phyloP scores from a whole-genome alignment of 35 echinoderm and acorn worm species.

The Ophioderma brevispina region DNA sequence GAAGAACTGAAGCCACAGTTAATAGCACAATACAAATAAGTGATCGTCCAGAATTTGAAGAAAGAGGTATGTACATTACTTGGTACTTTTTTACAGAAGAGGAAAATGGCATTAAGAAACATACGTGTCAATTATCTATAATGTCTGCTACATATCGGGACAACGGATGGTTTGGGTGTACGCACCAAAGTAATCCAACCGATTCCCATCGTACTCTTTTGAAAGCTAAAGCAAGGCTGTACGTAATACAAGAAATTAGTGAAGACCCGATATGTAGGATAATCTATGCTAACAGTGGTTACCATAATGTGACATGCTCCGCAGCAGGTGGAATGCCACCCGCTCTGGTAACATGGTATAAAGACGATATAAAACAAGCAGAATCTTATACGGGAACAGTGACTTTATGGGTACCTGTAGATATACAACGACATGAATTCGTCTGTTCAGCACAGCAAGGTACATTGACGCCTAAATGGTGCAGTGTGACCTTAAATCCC shows the following conservation, averaged over 20 bases:
- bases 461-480: not conserved
- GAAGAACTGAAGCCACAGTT: not conserved
- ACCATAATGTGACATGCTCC: not conserved
- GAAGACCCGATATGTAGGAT: not conserved
- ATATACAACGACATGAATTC: too few species aligned
- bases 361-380: not conserved
- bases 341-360: not conserved
- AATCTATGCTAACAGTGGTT: too few species aligned
- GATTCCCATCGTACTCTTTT: not conserved
- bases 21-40: not conserved
- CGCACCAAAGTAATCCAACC: not conserved
- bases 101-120: not conserved
- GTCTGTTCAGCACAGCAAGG: not conserved
- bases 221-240: not conserved
- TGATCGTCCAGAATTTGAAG: not conserved
- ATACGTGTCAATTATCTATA: not conserved
- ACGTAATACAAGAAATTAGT: not conserved
- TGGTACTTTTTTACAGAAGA: not conserved
- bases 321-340: not conserved
- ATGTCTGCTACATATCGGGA: not conserved
- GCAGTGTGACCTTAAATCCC: not conserved
- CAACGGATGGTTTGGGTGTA: not conserved
- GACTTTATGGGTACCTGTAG: too few species aligned
- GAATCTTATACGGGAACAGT: too few species aligned
- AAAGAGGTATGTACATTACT: not conserved